Evolutionary conservation across 2,888 invertebrate species (phyloP).

Genomic region (Drosophila nigricruria): DNA sequence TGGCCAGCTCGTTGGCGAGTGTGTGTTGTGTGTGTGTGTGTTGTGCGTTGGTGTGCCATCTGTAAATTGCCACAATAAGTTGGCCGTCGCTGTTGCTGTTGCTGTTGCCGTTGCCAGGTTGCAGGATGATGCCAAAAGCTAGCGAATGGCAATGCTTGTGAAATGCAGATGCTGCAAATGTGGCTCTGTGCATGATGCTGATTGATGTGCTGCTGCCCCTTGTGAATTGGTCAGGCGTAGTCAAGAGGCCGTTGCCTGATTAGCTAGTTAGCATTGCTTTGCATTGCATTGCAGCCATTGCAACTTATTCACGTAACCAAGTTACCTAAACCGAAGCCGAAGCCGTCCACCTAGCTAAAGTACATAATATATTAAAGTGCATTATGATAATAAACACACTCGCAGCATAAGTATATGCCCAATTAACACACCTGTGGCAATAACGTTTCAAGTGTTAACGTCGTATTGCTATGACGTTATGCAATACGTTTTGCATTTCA

Average conservation of each 20-base stretch:
- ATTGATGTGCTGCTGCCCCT: slow-evolving; percentile 38
- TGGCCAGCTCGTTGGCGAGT: slow-evolving; percentile 55
- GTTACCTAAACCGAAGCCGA: slow-evolving; percentile 45
- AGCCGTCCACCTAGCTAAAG: slow-evolving; percentile 12
- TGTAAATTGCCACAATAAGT: slow-evolving; percentile 74
- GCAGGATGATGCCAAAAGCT: slow-evolving; percentile 37
- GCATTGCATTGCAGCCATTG: slow-evolving; percentile 10
- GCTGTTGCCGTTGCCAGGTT: slow-evolving; percentile 36
- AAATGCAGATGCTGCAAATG: slow-evolving; percentile 24
- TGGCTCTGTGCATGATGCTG: slow-evolving; percentile 23
- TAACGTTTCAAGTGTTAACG: slow-evolving; percentile 8
- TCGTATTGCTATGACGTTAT: neutral
- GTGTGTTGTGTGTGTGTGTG: slow-evolving; percentile 9
- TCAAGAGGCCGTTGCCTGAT: slow-evolving; percentile 7
- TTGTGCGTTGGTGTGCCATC: slow-evolving; percentile 37
- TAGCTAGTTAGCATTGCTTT: slow-evolving; percentile 30
- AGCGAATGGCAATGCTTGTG: slow-evolving; percentile 13
- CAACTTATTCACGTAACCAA: slow-evolving; percentile 54
- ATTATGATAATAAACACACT: slow-evolving; percentile 6
- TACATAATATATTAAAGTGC: neutral
- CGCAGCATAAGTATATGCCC: neutral
- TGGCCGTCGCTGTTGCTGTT: slow-evolving; percentile 32
- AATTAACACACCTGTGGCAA: slow-evolving; percentile 1
- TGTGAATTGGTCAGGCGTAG: slow-evolving; percentile 23
- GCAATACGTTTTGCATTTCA: neutral